Evolutionary conservation across 1,140 invertebrate species (phyloP).

Genomic region (Campoletis sonorensis): DNA sequence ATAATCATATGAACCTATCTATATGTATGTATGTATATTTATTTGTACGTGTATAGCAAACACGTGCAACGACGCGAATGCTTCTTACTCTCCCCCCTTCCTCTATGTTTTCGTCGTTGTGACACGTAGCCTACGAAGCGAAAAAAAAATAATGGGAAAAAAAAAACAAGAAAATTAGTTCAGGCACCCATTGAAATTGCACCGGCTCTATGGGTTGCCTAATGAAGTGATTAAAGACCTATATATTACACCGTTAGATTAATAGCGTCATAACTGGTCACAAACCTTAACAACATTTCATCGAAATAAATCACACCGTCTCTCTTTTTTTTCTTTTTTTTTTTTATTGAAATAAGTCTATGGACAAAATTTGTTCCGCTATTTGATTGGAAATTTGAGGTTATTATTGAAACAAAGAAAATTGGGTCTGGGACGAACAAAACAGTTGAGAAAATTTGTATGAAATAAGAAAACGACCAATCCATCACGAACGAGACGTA

Average conservation of each 20-base stretch:
- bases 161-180: conserved; percentile 7
- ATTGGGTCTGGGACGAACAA: too few species aligned
- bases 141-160: neutral
- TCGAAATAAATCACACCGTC: neutral
- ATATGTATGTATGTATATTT: neutral
- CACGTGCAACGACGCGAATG: conserved; percentile 13
- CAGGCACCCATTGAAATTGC: conserved; percentile 20
- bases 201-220: neutral
- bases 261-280: neutral
- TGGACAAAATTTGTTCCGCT: too few species aligned
- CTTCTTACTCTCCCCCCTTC: neutral
- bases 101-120: neutral
- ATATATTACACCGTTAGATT: neutral
- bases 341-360: too few species aligned
- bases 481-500: too few species aligned
- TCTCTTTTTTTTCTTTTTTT: neutral
- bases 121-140: neutral
- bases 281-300: neutral
- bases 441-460: too few species aligned
- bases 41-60: neutral
- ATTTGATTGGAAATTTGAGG: too few species aligned
- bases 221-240: neutral
- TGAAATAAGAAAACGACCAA: too few species aligned
- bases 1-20: neutral
- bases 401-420: too few species aligned